These are phyloP conservation scores for Oreochromis grahami DNA, from an alignment of 2,797 vertebrate genomes.

Conservation along the genomic window DNA sequence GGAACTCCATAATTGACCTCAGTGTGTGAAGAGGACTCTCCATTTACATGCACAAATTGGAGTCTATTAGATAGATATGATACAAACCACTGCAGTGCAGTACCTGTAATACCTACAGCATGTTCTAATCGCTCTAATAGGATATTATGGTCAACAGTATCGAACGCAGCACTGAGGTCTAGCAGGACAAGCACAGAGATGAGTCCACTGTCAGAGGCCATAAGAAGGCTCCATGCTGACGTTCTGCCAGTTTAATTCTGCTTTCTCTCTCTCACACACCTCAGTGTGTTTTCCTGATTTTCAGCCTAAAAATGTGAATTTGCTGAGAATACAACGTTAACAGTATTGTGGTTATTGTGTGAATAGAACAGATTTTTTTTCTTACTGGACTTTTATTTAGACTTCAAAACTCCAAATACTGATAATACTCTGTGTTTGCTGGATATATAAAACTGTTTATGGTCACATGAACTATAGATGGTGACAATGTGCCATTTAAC, in stretches of 20 bases:
- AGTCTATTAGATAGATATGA: too few relatives aligned
- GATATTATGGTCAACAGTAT: too few relatives aligned
- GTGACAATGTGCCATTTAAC: not conserved
- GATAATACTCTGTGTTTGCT: not conserved
- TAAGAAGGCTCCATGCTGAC: not conserved
- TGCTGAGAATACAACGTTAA: not conserved
- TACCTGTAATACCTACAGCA: too few relatives aligned
- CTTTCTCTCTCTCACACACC: not conserved
- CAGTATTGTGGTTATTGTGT: not conserved
- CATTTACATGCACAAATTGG: too few relatives aligned
- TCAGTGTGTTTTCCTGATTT: not conserved
- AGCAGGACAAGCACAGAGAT: too few relatives aligned
- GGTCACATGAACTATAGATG: not conserved
- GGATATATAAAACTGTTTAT: not conserved
- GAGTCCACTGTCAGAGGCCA: too few relatives aligned
- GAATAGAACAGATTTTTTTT: not conserved
- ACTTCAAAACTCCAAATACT: not conserved
- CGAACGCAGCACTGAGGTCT: too few relatives aligned
- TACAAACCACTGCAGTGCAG: too few relatives aligned
- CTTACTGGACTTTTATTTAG: not conserved
- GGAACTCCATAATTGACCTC: too few relatives aligned
- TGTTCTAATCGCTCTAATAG: too few relatives aligned
- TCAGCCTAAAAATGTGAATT: not conserved
- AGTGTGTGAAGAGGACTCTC: too few relatives aligned
- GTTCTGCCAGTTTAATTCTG: not conserved